Base-by-base conservation (phyloP, 2,113 vertebrate species). In the Eidolon helvum region DNA sequence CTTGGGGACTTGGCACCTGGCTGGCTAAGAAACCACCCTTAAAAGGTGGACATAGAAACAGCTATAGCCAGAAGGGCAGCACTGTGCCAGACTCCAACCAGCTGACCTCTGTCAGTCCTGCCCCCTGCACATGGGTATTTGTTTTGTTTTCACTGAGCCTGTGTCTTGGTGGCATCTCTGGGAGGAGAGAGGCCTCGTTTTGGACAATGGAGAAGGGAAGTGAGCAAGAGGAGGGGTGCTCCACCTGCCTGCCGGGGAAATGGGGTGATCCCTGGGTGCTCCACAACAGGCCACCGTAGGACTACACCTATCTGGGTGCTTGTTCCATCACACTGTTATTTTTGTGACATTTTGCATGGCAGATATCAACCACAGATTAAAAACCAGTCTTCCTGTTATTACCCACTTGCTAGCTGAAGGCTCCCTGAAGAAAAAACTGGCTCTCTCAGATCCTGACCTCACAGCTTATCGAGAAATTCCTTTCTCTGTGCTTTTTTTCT, bases 21-120 rank as follows among this genome's bases (percentile, higher is more conserved):
- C 8, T 48, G 65, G 22, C 4, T 3, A 28, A 85, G 75, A 55
- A 53, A n/a, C 26, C 33, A 2, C 30, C 11, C 40, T 50, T 53
- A 16, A 72, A 30, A 43, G 16, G 45, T 43, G 11, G 19, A 38
- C 63, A 5, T 24, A 22, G 30, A 69, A 48, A 30, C 9, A 1
- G 22, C 16, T 1, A 22, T 40, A 88, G 14, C 35, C 12, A 48
- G 88, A 69, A 15, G 57, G 83, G 16, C 22, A 43, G 57, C 10
- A 2, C 11, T 6, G 0, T 45, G 33, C 72, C 28, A 24, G 50
- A 35, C 3, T 18, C 45, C 45, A 9, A 57, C 2, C 0, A 0
- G 78, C 35, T 12, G 71, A 68, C 48, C 43, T 43, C 0, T 7
- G n/a, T 5, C 4, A 3, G 53, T 12, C 74, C 80, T 10, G 26